A percentile compares a stretch with the other conserved stretches of the same genome.
phyloP scores from a whole-genome alignment of 1,140 invertebrate genomes.

The Drosophila burlai region DNA sequence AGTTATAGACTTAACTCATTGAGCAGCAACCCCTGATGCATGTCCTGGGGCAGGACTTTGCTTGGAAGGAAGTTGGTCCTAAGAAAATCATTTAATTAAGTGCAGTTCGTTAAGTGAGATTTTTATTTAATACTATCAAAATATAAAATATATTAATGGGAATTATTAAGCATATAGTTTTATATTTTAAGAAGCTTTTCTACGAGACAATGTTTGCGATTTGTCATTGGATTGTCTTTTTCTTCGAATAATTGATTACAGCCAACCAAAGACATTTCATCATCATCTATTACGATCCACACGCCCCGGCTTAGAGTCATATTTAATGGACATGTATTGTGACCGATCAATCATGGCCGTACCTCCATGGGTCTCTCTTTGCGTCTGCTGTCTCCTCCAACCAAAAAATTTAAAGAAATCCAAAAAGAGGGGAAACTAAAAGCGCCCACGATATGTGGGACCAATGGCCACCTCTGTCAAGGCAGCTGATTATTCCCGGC shows the following conservation, averaged over 20 bases:
- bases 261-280: slow-evolving; percentile 57
- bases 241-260: slow-evolving; percentile 65
- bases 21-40: slow-evolving; percentile 27
- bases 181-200: slow-evolving; percentile 7
- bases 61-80: slow-evolving; percentile 1
- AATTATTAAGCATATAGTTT: background rate
- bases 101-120: background rate
- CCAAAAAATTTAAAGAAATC: slow-evolving; percentile 32
- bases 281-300: slow-evolving; percentile 62
- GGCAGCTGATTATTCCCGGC: slow-evolving; percentile 64
- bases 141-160: background rate
- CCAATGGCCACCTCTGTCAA: slow-evolving; percentile 69
- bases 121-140: background rate
- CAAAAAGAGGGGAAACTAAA: slow-evolving; percentile 40
- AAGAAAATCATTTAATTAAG: slow-evolving; percentile 41
- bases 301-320: slow-evolving; percentile 71
- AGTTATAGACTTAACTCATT: slow-evolving; percentile 58
- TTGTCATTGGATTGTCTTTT: slow-evolving; percentile 43
- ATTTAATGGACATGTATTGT: slow-evolving; percentile 81
- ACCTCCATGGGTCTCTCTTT: slow-evolving; percentile 25
- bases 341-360: slow-evolving; percentile 76
- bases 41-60: background rate
- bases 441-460: slow-evolving; percentile 76
- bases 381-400: slow-evolving; percentile 16
- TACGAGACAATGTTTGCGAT: slow-evolving; percentile 19